phyloP scores from a whole-genome alignment of 1,140 invertebrate genomes.

The Cyclargus thomasi region DNA sequence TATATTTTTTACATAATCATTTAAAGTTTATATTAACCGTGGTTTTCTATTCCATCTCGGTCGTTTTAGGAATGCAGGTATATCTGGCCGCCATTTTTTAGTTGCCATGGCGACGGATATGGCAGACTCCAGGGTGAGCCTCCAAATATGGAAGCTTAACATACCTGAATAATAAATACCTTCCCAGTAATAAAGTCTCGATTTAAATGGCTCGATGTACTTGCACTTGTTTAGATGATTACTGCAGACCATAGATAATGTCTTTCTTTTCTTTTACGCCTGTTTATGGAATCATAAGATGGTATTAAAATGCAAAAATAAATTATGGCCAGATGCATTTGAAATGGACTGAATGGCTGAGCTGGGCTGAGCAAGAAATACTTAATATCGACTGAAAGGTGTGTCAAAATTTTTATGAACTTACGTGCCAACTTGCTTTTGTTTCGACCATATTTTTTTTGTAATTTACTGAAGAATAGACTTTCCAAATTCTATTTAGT shows the following conservation, averaged over 20 bases:
- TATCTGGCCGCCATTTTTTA: constrained; percentile 23
- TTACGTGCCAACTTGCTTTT: too few relatives aligned
- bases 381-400: too few relatives aligned
- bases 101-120: constrained; percentile 31
- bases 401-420: too few relatives aligned
- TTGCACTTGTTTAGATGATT: constrained; percentile 22
- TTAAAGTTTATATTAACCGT: constrained; percentile 7
- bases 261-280: background rate
- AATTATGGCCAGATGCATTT: too few relatives aligned
- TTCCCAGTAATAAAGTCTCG: constrained; percentile 33
- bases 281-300: background rate
- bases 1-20: background rate
- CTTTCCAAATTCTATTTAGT: too few relatives aligned
- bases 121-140: constrained; percentile 32
- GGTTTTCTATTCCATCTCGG: constrained; percentile 26
- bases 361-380: too few relatives aligned
- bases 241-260: background rate
- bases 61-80: constrained; percentile 29
- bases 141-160: constrained; percentile 37
- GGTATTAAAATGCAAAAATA: too few relatives aligned
- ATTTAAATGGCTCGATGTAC: constrained; percentile 34
- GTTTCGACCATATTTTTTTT: too few relatives aligned
- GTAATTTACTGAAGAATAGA: too few relatives aligned
- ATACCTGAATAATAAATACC: constrained; percentile 37
- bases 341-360: too few relatives aligned